Conservation (phyloP, 2,888 invertebrate genomes). For the Fissipunctia ypsillon region DNA sequence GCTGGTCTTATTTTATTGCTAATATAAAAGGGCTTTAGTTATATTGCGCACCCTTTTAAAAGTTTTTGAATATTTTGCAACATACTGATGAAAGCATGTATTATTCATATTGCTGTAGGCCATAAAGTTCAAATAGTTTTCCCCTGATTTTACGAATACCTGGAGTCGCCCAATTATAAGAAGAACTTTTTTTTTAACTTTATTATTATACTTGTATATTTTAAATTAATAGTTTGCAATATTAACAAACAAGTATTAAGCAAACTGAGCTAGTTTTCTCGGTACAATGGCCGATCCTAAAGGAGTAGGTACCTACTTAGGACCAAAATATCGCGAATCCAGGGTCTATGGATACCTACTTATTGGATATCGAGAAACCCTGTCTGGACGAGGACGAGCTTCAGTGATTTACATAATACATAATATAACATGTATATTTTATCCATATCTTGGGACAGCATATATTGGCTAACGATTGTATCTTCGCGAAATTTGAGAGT, state of each 20-base stretch:
- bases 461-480: not conserved
- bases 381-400: constrained; percentile 20
- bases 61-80: not conserved
- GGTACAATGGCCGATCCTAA: constrained; percentile 2
- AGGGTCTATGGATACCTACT: constrained; percentile 2
- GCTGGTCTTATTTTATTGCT: not conserved
- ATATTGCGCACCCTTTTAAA: not conserved
- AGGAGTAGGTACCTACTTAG: not conserved
- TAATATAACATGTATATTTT: constrained; percentile 18
- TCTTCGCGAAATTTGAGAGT: constrained; percentile 3
- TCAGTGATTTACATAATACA: constrained; percentile 45
- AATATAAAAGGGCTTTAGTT: not conserved
- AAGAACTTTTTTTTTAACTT: no score
- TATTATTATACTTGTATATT: no score
- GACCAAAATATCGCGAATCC: constrained; percentile 27
- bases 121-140: not conserved
- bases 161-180: not conserved
- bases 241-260: constrained; percentile 3
- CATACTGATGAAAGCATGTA: not conserved
- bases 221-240: not conserved
- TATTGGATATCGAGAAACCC: constrained; percentile 37
- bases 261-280: constrained; percentile 7
- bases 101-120: not conserved
- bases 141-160: no score
- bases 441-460: constrained; percentile 6